These are phyloP conservation scores for Mastomys coucha DNA, from an alignment of 2,113 vertebrate genomes.

Conservation along the genomic window DNA sequence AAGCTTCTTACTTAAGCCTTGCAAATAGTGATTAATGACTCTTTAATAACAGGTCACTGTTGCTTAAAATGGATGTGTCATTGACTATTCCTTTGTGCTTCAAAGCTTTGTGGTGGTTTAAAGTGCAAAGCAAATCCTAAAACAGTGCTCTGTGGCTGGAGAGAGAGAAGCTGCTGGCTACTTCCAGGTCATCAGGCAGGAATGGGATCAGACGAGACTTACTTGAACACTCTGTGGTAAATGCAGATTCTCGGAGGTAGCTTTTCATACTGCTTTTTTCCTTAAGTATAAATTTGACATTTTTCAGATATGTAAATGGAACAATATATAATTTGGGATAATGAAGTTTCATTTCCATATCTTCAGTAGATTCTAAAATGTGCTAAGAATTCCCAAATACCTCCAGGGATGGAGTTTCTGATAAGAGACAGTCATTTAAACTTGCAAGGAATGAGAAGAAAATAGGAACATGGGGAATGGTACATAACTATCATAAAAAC, in stretches of 20 bases:
- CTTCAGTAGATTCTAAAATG: neutral
- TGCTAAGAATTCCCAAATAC: conserved; percentile 51
- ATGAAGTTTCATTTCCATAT: conserved; percentile 46
- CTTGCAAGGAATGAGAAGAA: neutral
- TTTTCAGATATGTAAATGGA: conserved; percentile 54
- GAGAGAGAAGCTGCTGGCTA: conserved; percentile 28
- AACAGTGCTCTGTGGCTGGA: neutral
- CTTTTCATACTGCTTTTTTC: conserved; percentile 10
- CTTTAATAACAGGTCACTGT: conserved; percentile 82
- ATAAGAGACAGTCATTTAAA: neutral
- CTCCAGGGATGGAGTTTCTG: neutral
- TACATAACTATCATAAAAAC: neutral
- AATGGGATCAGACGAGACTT: neutral
- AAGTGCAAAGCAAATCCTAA: conserved; percentile 33
- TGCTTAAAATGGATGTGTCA: conserved; percentile 80
- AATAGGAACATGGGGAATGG: neutral
- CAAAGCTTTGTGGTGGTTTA: conserved; percentile 82
- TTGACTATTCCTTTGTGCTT: conserved; percentile 80
- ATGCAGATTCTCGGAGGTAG: conserved; percentile 43
- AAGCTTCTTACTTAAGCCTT: conserved; percentile 71
- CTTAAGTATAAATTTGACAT: conserved; percentile 55
- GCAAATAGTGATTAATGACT: conserved; percentile 80
- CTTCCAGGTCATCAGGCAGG: conserved; percentile 38
- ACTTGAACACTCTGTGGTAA: neutral
- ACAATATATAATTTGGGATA: conserved; percentile 47